These are phyloP conservation scores for Actinia equina DNA, from an alignment of 64 coral and sea anemone genomes.

Conservation along the genomic window DNA sequence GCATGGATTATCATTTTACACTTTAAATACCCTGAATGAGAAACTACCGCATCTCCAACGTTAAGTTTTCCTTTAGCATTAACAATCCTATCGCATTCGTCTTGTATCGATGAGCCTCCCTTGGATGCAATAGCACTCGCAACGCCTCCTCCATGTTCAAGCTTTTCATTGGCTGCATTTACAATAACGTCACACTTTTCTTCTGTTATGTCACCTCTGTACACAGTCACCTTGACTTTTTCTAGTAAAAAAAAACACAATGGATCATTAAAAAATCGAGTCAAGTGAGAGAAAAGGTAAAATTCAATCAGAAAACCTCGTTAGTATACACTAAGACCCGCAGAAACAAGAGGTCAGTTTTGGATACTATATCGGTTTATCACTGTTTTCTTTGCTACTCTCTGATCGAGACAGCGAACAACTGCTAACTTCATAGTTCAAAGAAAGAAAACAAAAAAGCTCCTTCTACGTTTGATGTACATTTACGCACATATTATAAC, in stretches of 20 bases:
- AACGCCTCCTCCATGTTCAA: conserved; percentile 46
- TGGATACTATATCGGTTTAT: no score
- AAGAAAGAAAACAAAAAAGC: no score
- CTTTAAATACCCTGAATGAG: conserved; percentile 39
- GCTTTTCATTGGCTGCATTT: conserved; percentile 53
- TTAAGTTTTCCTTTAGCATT: conserved; percentile 14
- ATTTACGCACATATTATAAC: no score
- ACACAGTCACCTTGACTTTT: conserved; percentile 39
- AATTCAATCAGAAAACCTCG: no score
- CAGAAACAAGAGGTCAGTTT: no score
- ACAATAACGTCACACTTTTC: conserved; percentile 64
- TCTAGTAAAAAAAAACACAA: background rate
- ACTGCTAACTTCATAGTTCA: no score
- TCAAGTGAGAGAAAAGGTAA: background rate
- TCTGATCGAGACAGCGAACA: no score
- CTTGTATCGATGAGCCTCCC: conserved; percentile 48
- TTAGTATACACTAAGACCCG: no score
- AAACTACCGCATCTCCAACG: conserved; percentile 44
- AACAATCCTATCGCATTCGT: conserved; percentile 30
- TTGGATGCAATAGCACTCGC: conserved; percentile 44
- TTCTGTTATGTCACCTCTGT: conserved; percentile 68
- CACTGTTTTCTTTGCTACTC: no score
- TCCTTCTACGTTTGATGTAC: no score
- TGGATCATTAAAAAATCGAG: background rate
- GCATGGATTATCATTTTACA: conserved; percentile 79